Base-by-base conservation (phyloP, 2,113 vertebrate species). In the Caranx melampygus region DNA sequence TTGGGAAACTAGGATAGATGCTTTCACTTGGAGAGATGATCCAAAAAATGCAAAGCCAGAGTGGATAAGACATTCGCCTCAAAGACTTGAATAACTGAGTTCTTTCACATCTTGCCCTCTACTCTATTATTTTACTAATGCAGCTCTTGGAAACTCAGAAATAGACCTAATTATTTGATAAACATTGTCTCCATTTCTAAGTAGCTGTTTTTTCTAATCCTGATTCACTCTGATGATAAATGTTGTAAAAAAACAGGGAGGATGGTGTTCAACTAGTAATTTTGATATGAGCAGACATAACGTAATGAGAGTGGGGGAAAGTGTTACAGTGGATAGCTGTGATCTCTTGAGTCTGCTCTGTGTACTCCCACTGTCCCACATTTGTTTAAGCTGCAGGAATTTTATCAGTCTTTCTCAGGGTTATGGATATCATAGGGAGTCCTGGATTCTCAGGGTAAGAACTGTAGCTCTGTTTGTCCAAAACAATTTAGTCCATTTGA, bases 341-440 rank as follows among this genome's bases (percentile, higher is more conserved):
- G 64, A 55, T 70, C 16, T 63, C 26, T 63, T 14, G 40, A 49
- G 31, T 34, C 62, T 49, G n/a, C 37, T 49, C 14, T 44, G 42
- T 45, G 34, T 35, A 26, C 33, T 37, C 64, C 40, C 6, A 21
- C n/a, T 51, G 34, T 20, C n/a, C 3, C 40, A 11, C 0, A 60
- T 65, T 52, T 67, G 10, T 60, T 55, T 54, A 51, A 44, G 47
- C 40, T 45, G 68, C 49, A 40, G 34, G 26, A 54, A 82, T 67
- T 57, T 58, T 3, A 61, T 47, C 1, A 60, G 40, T 69, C 40
- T 67, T 54, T 57, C 16, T 55, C 31, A 13, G 59, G 77, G 47
- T 60, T 59, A 59, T 66, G 59, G 10, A 52, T 74, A 62, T 67
- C 66, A 86, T 37, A 75, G 11, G 35, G 52, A 20, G 67, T 62